A percentile compares a stretch with the other conserved stretches of the same genome.
phyloP scores from a whole-genome alignment of 2,113 vertebrate species.

The Rousettus leschenaultii region DNA sequence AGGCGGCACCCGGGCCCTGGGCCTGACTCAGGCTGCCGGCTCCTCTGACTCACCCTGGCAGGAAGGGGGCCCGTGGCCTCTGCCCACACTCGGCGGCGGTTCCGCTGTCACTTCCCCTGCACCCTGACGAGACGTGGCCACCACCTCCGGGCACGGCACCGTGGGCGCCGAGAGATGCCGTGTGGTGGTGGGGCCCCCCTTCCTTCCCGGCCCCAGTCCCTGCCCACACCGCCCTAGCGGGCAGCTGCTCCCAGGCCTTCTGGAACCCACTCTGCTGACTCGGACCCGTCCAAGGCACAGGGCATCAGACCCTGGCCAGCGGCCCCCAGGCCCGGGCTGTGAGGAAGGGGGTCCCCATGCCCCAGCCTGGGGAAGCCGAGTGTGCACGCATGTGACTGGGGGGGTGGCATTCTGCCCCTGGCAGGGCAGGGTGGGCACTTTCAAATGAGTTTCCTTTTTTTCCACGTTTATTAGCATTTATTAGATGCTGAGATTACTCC shows the following conservation, averaged over 20 bases:
- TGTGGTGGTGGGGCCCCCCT: background rate
- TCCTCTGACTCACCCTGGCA: conserved; percentile 25
- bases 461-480: too few relatives aligned
- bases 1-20: background rate
- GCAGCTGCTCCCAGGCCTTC: background rate
- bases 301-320: background rate
- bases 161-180: background rate
- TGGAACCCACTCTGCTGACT: background rate
- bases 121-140: rapidly evolving
- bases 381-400: rapidly evolving
- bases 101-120: background rate
- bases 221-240: background rate
- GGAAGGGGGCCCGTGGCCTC: background rate
- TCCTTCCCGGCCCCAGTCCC: rapidly evolving
- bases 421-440: background rate
- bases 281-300: background rate
- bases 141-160: background rate
- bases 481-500: too few relatives aligned
- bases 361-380: too few relatives aligned
- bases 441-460: background rate
- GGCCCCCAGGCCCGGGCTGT: background rate
- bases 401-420: background rate
- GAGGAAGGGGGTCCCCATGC: background rate
- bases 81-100: background rate
- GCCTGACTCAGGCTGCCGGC: background rate